Conservation (phyloP, 53 echinoderm and acorn worm species). For the Holothuria scabra region DNA sequence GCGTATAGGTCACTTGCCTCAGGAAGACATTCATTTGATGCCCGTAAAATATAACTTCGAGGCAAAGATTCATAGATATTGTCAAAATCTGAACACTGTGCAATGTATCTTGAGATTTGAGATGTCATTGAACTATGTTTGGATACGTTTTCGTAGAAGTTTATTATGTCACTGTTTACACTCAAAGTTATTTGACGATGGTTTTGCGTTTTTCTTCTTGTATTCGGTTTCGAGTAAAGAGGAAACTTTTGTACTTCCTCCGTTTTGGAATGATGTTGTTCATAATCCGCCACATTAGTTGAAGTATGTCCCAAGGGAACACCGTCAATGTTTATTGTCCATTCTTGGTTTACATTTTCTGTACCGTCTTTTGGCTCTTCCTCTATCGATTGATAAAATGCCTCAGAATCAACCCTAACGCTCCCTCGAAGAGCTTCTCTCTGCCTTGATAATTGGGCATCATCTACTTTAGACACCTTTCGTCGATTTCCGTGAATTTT, state of each 20-base stretch:
- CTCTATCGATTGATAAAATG: not conserved
- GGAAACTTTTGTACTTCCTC: not conserved
- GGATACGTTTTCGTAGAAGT: constrained; percentile 33
- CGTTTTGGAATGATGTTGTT: not conserved
- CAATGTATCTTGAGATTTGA: constrained; percentile 11
- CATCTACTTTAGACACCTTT: not conserved
- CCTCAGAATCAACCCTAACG: constrained; percentile 19
- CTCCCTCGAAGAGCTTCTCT: not conserved
- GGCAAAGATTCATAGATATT: no score
- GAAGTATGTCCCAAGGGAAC: not conserved
- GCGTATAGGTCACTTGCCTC: no score
- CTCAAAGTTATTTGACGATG: not conserved
- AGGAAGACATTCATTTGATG: no score
- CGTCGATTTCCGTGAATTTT: no score
- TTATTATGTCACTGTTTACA: constrained; percentile 7
- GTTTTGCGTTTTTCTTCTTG: not conserved
- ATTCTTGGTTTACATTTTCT: not conserved
- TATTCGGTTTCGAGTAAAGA: constrained; percentile 37
- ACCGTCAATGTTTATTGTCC: constrained; percentile 1
- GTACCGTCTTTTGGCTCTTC: not conserved
- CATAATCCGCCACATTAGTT: not conserved
- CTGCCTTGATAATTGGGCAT: not conserved
- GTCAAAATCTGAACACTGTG: not conserved
- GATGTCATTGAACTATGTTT: constrained; percentile 29
- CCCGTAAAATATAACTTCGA: no score